These are phyloP conservation scores for Diuraphis noxia DNA, from an alignment of 1,140 invertebrate species.

Conservation along the genomic window DNA sequence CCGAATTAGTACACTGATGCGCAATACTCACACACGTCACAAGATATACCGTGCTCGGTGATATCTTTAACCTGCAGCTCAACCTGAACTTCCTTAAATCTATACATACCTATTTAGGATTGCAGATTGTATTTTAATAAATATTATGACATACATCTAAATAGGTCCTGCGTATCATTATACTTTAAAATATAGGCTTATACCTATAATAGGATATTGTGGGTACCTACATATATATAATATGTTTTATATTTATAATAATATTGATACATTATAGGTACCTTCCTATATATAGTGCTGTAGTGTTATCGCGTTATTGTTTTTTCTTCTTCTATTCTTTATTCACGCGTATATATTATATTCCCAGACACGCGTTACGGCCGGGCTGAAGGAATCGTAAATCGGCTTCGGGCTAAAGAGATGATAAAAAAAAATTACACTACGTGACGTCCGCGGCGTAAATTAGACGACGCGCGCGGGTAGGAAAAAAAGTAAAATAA, in stretches of 20 bases:
- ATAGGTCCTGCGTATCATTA: too few species aligned
- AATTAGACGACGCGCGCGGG: conserved; percentile 38
- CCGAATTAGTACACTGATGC: background rate
- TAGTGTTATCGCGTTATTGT: background rate
- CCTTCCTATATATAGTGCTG: too few species aligned
- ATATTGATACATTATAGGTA: background rate
- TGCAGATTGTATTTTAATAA: background rate
- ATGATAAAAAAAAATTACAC: conserved; percentile 28
- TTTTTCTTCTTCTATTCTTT: background rate
- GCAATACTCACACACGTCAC: background rate
- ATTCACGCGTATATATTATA: conserved; percentile 1
- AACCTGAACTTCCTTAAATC: too few species aligned
- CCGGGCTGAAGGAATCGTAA: conserved; percentile 18
- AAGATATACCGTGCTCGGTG: background rate
- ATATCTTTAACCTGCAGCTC: background rate
- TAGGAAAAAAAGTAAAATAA: conserved; percentile 41
- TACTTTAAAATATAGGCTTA: too few species aligned
- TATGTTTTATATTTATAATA: background rate
- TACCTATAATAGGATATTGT: background rate
- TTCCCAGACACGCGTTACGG: background rate
- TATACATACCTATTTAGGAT: background rate
- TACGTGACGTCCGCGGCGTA: conserved; percentile 45
- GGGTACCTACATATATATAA: too few species aligned
- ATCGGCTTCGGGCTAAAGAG: conserved; percentile 17
- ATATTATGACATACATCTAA: background rate